Evolutionary conservation across 2,888 invertebrate genomes (phyloP), one percentile per base, ranked within the genome.

Genomic region (Amblyteles armatorius): DNA sequence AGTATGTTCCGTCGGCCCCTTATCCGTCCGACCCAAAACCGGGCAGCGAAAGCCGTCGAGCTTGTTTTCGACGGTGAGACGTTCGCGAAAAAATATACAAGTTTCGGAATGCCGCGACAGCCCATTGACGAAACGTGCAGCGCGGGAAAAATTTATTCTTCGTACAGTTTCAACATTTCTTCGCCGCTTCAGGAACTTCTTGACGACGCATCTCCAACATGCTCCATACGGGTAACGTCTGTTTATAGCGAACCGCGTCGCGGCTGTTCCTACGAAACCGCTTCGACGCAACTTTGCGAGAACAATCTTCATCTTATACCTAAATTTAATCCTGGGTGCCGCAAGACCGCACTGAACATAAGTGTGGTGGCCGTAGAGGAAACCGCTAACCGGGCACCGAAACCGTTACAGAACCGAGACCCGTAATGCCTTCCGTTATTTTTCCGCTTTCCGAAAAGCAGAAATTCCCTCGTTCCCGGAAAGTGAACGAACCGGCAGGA

Each of bases 1-100:
- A 26, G 26, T 84, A 13, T 79, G 74, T 79, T 71, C 77, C 63
- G 67, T 72, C 22, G 48, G 52, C 29, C 29, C 52, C 55, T 83
- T 74, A 48, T 63, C 73, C 33, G 48, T 19, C 11, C 48, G 13
- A 52, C 44, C 11, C 4, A 6, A 60, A 55, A 26, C 50, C 11
- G 55, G 33, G 26, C 19, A 7, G 5, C 36, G 11, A 36, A 11
- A 60, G 11, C n/a, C 19, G 57, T 40, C 22, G 36, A 19, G 26
- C 26, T 73, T 60, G 73, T 73, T 57, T 73, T 40, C 22, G 40
- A 19, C 72, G 13, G 55, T 72, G 72, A 22, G 50, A 11, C 50
- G 19, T n/a, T 26, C 50, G 29, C n/a, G n/a, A 52, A 22, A 40
- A 72, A 57, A 57, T 36, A 5, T 13, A 7, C 36, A 26, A 57